phyloP scores from a whole-genome alignment of 2,888 invertebrate species.

The Harpagoxenus sublaevis region DNA sequence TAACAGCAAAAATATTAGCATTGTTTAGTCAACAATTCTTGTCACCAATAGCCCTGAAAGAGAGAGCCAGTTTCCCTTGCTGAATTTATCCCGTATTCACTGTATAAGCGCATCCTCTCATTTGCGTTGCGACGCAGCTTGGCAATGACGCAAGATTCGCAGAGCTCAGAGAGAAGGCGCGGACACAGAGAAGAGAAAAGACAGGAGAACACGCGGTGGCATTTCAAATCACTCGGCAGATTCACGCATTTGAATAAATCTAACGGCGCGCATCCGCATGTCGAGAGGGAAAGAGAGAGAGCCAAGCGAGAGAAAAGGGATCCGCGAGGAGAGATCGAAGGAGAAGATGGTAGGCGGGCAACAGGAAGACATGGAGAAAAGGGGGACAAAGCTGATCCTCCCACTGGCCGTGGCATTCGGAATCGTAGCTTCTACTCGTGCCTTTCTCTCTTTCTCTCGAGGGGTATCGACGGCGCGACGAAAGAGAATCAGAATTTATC shows the following conservation, averaged over 20 bases:
- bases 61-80: not conserved
- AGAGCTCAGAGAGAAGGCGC: not conserved
- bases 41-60: not conserved
- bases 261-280: slow-evolving; percentile 71
- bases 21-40: not conserved
- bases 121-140: slow-evolving; percentile 2
- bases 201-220: slow-evolving; percentile 36
- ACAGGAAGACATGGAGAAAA: slow-evolving; percentile 39
- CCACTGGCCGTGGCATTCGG: slow-evolving; percentile 48
- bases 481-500: slow-evolving; percentile 64
- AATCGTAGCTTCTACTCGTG: slow-evolving; percentile 40
- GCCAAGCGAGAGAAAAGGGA: slow-evolving; percentile 6
- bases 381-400: slow-evolving; percentile 44
- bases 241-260: slow-evolving; percentile 74
- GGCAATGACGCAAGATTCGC: slow-evolving; percentile 3
- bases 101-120: slow-evolving; percentile 6
- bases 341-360: slow-evolving; percentile 9
- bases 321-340: slow-evolving; percentile 34
- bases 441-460: slow-evolving; percentile 24
- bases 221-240: slow-evolving; percentile 65
- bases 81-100: slow-evolving; percentile 12
- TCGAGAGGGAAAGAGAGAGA: slow-evolving; percentile 19
- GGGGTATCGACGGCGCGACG: not conserved
- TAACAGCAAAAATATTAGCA: not conserved
- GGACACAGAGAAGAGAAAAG: not conserved